A percentile compares a stretch with the other conserved stretches of the same genome.
Conservation (phyloP, 2,797 vertebrate species). For the Chelidonichthys spinosus region DNA sequence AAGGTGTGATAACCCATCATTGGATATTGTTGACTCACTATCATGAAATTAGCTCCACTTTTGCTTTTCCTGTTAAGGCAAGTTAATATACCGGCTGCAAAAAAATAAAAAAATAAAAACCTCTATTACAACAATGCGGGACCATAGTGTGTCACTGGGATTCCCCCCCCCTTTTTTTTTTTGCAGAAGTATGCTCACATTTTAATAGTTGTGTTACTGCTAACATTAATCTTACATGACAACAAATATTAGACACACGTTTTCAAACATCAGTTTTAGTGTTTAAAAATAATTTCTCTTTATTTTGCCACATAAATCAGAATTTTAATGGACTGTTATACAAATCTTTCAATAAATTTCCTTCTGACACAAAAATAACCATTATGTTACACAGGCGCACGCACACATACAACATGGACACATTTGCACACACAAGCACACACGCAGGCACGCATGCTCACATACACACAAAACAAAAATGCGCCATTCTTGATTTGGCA, state of each 20-base stretch:
- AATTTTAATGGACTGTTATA: conserved; percentile 82
- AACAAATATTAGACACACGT: conserved; percentile 7
- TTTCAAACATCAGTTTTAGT: conserved; percentile 61
- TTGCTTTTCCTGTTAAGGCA: background rate
- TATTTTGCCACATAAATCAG: conserved; percentile 83
- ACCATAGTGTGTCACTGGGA: background rate
- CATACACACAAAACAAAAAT: conserved; percentile 53
- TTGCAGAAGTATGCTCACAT: background rate
- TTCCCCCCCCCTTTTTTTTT: background rate
- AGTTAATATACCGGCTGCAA: background rate
- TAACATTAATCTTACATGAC: background rate
- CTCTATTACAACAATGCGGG: background rate
- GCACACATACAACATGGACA: conserved; percentile 44
- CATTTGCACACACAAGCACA: conserved; percentile 37
- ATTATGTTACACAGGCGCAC: conserved; percentile 75
- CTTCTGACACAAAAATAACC: conserved; percentile 83
- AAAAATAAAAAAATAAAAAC: background rate
- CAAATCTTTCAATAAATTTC: conserved; percentile 84
- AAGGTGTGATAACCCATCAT: background rate
- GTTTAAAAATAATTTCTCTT: conserved; percentile 86
- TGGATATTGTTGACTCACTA: background rate
- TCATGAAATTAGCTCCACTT: background rate
- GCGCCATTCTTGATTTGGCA: conserved; percentile 84
- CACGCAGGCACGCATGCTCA: conserved; percentile 34
- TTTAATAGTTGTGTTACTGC: background rate